phyloP scores from a whole-genome alignment of 2,888 invertebrate species.

The Platerodrilus igneus region DNA sequence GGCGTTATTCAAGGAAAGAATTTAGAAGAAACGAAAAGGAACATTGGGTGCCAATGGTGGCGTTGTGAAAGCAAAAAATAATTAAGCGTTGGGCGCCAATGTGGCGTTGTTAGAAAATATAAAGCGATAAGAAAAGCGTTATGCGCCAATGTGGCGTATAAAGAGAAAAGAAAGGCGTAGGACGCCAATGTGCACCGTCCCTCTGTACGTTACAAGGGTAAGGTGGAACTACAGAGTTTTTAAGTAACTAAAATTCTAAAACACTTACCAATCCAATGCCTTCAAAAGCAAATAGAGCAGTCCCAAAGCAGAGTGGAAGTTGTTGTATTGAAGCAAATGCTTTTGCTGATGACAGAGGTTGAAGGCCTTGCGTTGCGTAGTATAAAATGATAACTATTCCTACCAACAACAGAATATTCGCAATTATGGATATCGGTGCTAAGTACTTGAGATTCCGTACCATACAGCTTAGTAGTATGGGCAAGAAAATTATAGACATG shows the following conservation, averaged over 20 bases:
- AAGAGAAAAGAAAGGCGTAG: too few species aligned
- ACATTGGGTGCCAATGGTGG: too few species aligned
- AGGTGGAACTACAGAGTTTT: too few species aligned
- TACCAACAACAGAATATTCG: conserved; percentile 70
- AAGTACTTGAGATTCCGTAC: conserved; percentile 72
- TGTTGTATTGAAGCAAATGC: conserved; percentile 57
- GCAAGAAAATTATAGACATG: conserved; percentile 69
- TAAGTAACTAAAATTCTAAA: conserved; percentile 2
- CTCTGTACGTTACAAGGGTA: too few species aligned
- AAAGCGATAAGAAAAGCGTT: too few species aligned
- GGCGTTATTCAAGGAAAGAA: too few species aligned
- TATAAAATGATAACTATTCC: conserved; percentile 76
- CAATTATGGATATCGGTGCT: conserved; percentile 72
- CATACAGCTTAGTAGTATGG: conserved; percentile 68
- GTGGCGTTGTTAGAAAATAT: too few species aligned
- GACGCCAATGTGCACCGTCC: too few species aligned
- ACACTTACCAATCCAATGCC: conserved; percentile 80
- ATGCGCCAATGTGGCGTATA: too few species aligned
- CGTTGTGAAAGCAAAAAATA: too few species aligned
- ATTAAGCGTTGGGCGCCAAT: too few species aligned
- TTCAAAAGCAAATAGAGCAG: conserved; percentile 94
- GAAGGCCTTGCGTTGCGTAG: conserved; percentile 69
- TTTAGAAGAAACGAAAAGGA: too few species aligned
- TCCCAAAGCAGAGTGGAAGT: conserved; percentile 89
- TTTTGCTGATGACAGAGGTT: conserved; percentile 55